phyloP scores from a whole-genome alignment of 2,888 invertebrate genomes.

The Drosophila atripex region DNA sequence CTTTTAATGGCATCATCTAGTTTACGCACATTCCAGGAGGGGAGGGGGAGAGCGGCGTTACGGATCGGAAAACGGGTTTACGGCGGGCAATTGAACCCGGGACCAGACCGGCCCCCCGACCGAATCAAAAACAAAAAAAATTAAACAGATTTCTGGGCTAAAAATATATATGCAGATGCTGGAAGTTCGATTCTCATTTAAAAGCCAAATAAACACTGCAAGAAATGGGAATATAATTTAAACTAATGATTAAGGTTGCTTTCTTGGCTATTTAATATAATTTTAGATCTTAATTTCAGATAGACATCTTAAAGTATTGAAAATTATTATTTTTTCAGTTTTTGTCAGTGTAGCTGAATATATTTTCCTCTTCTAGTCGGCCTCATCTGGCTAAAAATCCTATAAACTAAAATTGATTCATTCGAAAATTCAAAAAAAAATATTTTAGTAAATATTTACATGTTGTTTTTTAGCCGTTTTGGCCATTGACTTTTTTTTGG shows the following conservation, averaged over 20 bases:
- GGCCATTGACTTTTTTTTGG: constrained; percentile 38
- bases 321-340: too few species aligned
- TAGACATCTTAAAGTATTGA: too few species aligned
- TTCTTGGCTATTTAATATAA: too few species aligned
- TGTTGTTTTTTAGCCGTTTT: constrained; percentile 26
- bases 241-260: neutral
- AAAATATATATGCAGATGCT: constrained; percentile 46
- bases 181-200: constrained; percentile 34
- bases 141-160: constrained; percentile 32
- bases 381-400: constrained; percentile 12
- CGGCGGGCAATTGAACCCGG: constrained; percentile 28
- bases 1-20: constrained; percentile 69
- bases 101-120: constrained; percentile 34
- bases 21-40: constrained; percentile 39
- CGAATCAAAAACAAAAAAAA: constrained; percentile 1
- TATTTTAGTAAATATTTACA: constrained; percentile 37
- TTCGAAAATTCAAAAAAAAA: constrained; percentile 15
- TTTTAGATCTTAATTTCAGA: too few species aligned
- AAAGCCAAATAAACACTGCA: constrained; percentile 5
- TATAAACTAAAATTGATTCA: constrained; percentile 28
- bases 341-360: neutral
- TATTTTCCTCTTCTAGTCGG: constrained; percentile 5
- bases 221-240: neutral
- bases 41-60: neutral
- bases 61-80: constrained; percentile 34